Percentiles rank a stretch among this genome's conserved stretches.
These are phyloP conservation scores for Sarcophaga subvicina DNA, from an alignment of 2,888 invertebrate species.

Conservation along the genomic window DNA sequence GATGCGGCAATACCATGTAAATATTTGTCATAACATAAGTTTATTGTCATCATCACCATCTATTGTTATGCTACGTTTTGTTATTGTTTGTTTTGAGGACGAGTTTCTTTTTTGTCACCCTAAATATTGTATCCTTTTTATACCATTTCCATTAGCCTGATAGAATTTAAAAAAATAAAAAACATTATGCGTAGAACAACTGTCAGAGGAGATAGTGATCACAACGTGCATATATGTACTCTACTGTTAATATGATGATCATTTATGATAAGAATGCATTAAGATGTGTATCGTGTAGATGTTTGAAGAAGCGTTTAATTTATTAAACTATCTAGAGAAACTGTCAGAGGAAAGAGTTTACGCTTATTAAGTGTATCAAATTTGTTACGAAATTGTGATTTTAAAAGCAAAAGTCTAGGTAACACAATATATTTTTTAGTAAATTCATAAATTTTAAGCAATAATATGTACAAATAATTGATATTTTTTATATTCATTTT, in stretches of 20 bases:
- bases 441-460: too few relatives aligned
- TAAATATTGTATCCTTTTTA: slow-evolving; percentile 2
- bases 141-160: slow-evolving; percentile 52
- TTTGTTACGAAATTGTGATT: too few relatives aligned
- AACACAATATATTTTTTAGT: too few relatives aligned
- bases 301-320: background rate
- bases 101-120: slow-evolving; percentile 54
- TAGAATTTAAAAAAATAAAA: slow-evolving; percentile 54
- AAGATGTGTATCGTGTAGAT: slow-evolving; percentile 39
- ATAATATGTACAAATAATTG: too few relatives aligned
- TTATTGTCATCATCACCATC: slow-evolving; percentile 58
- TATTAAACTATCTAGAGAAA: too few relatives aligned
- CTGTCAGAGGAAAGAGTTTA: too few relatives aligned
- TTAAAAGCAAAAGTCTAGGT: too few relatives aligned
- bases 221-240: background rate
- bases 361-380: too few relatives aligned
- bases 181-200: slow-evolving; percentile 52
- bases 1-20: slow-evolving; percentile 58
- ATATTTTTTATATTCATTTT: too few relatives aligned
- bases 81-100: slow-evolving; percentile 53
- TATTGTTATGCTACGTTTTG: slow-evolving; percentile 37
- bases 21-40: slow-evolving; percentile 66
- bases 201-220: slow-evolving; percentile 41
- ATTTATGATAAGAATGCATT: slow-evolving; percentile 58
- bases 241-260: slow-evolving; percentile 59